These are phyloP conservation scores for Clunio marinus DNA, from an alignment of 2,888 invertebrate species.

Conservation along the genomic window DNA sequence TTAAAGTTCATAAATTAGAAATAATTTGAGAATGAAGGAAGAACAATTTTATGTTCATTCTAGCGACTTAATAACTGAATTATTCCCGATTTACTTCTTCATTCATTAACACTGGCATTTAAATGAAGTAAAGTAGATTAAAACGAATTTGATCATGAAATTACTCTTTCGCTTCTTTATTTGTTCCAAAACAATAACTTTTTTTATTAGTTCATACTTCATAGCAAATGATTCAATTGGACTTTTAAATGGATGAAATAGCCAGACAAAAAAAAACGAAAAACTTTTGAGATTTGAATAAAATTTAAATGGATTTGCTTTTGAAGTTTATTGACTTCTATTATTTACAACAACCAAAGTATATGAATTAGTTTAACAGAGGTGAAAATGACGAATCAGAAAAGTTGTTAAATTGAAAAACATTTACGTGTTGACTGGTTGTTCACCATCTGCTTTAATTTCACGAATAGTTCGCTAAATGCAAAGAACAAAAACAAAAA, in stretches of 20 bases:
- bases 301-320: constrained; percentile 18
- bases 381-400: constrained; percentile 2
- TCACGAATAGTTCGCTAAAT: background rate
- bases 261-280: background rate
- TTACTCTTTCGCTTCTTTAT: background rate
- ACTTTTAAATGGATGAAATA: background rate
- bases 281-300: no score
- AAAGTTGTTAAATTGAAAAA: background rate
- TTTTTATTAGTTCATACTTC: background rate
- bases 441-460: background rate
- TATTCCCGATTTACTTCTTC: no score
- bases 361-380: background rate
- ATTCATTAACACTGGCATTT: no score
- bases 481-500: background rate
- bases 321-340: constrained; percentile 27
- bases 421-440: background rate
- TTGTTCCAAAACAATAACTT: constrained; percentile 30
- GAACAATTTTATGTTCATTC: no score
- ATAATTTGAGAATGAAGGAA: no score
- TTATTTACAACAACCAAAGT: background rate
- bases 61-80: no score
- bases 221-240: background rate
- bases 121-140: background rate
- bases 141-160: background rate
- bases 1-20: no score